phyloP scores from a whole-genome alignment of 2,888 invertebrate species.

The Acanthococcus lagerstroemiae region DNA sequence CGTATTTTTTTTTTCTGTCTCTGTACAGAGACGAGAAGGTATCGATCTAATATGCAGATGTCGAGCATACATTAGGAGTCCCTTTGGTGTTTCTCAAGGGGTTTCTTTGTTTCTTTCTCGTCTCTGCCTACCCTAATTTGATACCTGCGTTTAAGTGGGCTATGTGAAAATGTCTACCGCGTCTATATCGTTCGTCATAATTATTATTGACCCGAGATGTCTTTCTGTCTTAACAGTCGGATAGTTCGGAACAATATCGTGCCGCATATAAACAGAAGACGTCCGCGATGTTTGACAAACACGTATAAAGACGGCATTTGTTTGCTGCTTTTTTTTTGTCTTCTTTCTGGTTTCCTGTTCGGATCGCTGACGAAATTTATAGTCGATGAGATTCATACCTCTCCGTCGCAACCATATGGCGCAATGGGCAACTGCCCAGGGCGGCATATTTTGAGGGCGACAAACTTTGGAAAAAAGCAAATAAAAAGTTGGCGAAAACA shows the following conservation, averaged over 20 bases:
- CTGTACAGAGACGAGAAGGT: not conserved
- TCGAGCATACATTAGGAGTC: conserved; percentile 23
- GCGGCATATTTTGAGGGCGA: no score
- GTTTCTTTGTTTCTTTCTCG: conserved; percentile 17
- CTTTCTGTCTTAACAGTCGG: conserved; percentile 21
- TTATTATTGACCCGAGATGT: conserved; percentile 23
- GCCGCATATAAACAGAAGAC: no score
- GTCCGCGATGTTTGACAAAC: no score
- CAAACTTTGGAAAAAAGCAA: no score
- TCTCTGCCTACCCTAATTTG: conserved; percentile 27
- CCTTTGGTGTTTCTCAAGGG: conserved; percentile 21
- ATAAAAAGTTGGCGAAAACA: no score
- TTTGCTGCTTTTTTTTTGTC: no score
- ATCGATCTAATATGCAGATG: conserved; percentile 28
- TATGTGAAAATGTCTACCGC: conserved; percentile 21
- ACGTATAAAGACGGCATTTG: no score
- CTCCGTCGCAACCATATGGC: no score
- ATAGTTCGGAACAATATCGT: conserved; percentile 26
- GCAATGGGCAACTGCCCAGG: no score
- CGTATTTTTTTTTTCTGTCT: not conserved
- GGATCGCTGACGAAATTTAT: no score
- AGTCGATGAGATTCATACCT: no score
- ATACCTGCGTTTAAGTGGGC: conserved; percentile 15
- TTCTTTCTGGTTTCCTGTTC: no score
- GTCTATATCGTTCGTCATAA: conserved; percentile 3